Evolutionary conservation across 2,888 invertebrate species (phyloP).

Genomic region (Tryphoninae sp.): DNA sequence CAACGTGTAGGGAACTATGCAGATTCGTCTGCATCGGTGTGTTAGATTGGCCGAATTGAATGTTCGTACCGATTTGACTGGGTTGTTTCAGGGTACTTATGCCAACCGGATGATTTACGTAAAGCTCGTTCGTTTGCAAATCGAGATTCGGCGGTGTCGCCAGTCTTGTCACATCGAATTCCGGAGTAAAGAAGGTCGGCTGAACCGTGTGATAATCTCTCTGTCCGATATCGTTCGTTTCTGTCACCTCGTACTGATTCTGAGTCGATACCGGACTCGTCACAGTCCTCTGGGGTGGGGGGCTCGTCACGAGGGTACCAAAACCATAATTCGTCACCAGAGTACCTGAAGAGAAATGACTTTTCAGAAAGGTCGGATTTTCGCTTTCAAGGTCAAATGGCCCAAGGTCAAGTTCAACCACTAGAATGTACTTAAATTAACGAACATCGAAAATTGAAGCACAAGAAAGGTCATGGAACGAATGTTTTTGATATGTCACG

Average conservation of each 20-base stretch:
- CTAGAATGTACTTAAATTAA: too few species aligned
- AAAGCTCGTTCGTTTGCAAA: conserved; percentile 73
- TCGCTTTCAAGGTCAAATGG: too few species aligned
- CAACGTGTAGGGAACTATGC: conserved; percentile 77
- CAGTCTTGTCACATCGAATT: conserved; percentile 71
- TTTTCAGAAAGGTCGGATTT: too few species aligned
- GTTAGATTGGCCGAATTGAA: conserved; percentile 71
- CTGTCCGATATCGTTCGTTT: conserved; percentile 71
- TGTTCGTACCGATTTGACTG: conserved; percentile 64
- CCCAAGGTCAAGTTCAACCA: too few species aligned
- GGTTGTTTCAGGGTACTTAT: conserved; percentile 49
- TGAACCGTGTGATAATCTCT: conserved; percentile 69
- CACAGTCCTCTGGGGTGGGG: conserved; percentile 67
- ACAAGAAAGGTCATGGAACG: too few species aligned
- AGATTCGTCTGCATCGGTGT: conserved; percentile 77
- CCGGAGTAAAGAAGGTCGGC: conserved; percentile 70
- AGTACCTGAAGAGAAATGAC: conserved; percentile 29
- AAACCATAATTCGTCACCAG: conserved; percentile 62
- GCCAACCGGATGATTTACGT: conserved; percentile 67
- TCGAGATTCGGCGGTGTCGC: conserved; percentile 70
- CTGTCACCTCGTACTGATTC: conserved; percentile 77
- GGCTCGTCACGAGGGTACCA: conserved; percentile 67
- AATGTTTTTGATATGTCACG: too few species aligned
- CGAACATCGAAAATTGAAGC: too few species aligned
- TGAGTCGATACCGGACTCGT: conserved; percentile 68